phyloP scores from a whole-genome alignment of 2,797 vertebrate species.

The Myotis findleyi region DNA sequence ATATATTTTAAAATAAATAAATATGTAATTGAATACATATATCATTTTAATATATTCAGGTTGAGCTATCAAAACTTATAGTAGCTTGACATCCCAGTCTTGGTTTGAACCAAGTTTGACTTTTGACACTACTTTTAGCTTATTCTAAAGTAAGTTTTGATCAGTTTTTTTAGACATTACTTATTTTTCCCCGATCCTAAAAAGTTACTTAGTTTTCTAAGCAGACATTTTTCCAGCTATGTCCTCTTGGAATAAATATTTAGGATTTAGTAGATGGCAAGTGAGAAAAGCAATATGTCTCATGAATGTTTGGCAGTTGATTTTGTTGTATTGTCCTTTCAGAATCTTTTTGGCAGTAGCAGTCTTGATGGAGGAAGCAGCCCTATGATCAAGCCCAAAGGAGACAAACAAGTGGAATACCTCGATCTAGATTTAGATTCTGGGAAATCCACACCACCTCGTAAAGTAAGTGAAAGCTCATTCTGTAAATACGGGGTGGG shows the following conservation, averaged over 20 bases:
- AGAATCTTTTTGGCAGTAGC: constrained; percentile 89
- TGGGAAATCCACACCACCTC: constrained; percentile 97
- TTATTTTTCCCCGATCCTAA: neutral
- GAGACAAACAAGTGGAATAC: constrained; percentile 99
- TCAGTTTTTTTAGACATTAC: neutral
- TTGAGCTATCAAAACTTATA: neutral
- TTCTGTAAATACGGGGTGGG: neutral
- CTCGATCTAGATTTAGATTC: constrained; percentile 97
- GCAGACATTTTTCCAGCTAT: constrained; percentile 12
- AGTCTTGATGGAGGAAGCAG: constrained; percentile 95
- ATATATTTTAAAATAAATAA: neutral
- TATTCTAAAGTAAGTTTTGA: neutral
- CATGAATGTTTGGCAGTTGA: constrained; percentile 27
- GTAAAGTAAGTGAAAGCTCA: constrained; percentile 90
- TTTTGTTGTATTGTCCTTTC: constrained; percentile 77
- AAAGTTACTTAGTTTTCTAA: constrained; percentile 58
- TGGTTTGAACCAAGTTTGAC: neutral
- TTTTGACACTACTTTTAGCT: constrained; percentile 22
- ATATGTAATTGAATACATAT: neutral
- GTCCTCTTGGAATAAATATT: constrained; percentile 30
- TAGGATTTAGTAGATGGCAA: neutral
- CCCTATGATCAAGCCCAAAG: constrained; percentile 96
- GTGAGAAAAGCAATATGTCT: rapidly evolving
- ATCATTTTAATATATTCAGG: constrained; percentile 50
- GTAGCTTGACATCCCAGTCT: neutral